Conservation (phyloP, 2,797 vertebrate genomes). For the Anguilla marmorata region DNA sequence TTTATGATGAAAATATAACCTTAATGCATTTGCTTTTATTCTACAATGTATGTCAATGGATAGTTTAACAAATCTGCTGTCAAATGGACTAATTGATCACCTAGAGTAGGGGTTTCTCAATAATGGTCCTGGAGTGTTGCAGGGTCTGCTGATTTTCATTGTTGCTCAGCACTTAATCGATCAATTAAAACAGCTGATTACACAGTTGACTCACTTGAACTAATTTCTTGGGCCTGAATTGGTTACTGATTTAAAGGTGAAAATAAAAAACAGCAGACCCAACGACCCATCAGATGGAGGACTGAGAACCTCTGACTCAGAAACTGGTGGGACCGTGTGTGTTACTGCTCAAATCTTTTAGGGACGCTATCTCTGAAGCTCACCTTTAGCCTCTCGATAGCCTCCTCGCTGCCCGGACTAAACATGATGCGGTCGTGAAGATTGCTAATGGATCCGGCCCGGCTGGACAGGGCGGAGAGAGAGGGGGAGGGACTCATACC, state of each 20-base stretch:
- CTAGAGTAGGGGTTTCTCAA: not conserved
- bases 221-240: not conserved
- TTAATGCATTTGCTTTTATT: not conserved
- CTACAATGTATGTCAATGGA: not conserved
- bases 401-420: constrained; percentile 92
- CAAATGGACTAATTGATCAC: not conserved
- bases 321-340: not conserved
- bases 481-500: constrained; percentile 96
- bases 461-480: constrained; percentile 90
- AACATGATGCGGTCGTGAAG: constrained; percentile 96
- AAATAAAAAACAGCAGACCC: not conserved
- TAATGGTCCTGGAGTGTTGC: not conserved
- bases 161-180: not conserved
- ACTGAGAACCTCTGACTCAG: not conserved
- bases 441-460: constrained; percentile 89
- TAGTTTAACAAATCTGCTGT: not conserved
- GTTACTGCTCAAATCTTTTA: not conserved
- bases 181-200: constrained; percentile 2
- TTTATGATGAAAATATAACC: not conserved
- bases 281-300: not conserved
- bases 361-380: constrained; percentile 29
- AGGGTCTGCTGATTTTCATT: not conserved
- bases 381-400: constrained; percentile 96
- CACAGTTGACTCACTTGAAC: not conserved
- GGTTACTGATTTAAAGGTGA: not conserved